These are phyloP conservation scores for Corynorhinus townsendii DNA, from an alignment of 2,113 vertebrate genomes.

Conservation along the genomic window DNA sequence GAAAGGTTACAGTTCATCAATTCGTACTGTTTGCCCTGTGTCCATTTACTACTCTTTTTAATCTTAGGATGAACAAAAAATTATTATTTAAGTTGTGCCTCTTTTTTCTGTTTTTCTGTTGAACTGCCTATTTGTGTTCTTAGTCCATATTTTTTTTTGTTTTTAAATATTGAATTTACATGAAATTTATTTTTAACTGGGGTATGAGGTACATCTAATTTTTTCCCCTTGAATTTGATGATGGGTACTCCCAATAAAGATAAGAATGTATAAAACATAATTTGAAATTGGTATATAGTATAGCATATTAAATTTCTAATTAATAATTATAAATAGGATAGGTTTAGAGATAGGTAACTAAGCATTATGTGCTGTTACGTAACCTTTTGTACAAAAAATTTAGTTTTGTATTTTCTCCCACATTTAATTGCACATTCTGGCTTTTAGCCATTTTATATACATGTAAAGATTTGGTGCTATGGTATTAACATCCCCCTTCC, in stretches of 20 bases:
- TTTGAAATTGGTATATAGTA: not conserved
- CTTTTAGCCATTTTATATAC: conserved; percentile 51
- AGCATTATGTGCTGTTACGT: not conserved
- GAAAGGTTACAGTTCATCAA: not conserved
- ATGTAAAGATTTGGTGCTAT: conserved; percentile 34
- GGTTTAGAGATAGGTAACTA: not conserved
- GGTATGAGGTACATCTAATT: not conserved
- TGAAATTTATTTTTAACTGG: not conserved
- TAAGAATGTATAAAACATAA: not conserved
- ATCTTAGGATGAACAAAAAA: not conserved
- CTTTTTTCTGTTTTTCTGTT: not conserved
- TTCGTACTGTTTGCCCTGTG: not conserved
- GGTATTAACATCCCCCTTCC: not conserved
- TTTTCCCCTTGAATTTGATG: not conserved
- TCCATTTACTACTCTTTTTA: not conserved
- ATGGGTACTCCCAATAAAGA: not conserved
- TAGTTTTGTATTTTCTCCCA: not conserved
- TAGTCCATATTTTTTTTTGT: not conserved
- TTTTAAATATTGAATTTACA: not conserved
- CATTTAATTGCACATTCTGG: conserved; percentile 26
- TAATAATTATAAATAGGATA: not conserved
- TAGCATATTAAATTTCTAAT: not conserved
- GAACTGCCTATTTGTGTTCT: not conserved
- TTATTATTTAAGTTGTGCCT: not conserved
- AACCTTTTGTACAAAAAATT: conserved; percentile 32